Conservation (phyloP, 2,888 invertebrate genomes). For the Girardia tigrina region DNA sequence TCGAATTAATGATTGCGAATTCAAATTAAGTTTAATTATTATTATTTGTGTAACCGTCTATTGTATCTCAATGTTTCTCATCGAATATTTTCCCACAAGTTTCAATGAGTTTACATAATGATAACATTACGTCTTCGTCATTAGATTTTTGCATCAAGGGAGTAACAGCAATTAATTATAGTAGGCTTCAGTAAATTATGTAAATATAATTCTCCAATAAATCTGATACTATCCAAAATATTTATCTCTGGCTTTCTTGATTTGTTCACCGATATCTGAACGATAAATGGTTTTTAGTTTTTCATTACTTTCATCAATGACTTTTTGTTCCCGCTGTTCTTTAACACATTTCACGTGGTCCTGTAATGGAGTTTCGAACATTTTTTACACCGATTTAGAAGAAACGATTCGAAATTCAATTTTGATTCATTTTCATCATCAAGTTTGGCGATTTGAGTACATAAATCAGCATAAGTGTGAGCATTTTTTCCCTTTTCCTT, state of each 20-base stretch:
- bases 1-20: no score
- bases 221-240: not conserved
- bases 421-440: not conserved
- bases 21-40: no score
- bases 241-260: not conserved
- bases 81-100: not conserved
- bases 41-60: not conserved
- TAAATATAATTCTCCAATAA: constrained; percentile 5
- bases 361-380: constrained; percentile 15
- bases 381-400: not conserved
- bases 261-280: constrained; percentile 7
- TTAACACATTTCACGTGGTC: not conserved
- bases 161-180: not conserved
- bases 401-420: not conserved
- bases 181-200: not conserved
- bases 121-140: constrained; percentile 2
- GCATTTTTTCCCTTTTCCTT: no score
- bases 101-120: not conserved
- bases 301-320: not conserved
- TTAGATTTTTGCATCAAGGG: not conserved
- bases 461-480: not conserved
- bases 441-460: not conserved
- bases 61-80: not conserved
- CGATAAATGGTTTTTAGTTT: not conserved
- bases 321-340: not conserved